Conservation (phyloP, 2,888 invertebrate genomes). For the Dryococelus australis region DNA sequence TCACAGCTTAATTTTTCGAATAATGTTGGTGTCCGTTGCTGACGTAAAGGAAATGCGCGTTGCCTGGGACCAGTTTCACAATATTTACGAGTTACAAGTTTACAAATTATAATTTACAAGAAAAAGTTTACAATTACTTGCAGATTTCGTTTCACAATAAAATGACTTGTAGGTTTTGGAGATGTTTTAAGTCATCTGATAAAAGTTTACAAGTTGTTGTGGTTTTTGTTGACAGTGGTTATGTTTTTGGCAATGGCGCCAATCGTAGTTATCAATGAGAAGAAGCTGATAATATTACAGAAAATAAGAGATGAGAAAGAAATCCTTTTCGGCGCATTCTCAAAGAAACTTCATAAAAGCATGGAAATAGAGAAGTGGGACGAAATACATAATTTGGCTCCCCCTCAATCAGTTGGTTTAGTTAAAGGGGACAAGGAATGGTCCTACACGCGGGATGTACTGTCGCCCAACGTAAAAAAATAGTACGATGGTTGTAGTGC, state of each 20-base stretch:
- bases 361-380: neutral
- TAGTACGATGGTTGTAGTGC: no score
- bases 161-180: neutral
- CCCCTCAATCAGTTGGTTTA: neutral
- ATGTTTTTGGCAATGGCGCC: neutral
- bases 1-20: no score
- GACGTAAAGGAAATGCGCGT: no score
- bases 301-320: neutral
- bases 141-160: conserved; percentile 10
- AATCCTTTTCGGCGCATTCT: neutral
- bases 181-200: neutral
- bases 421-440: conserved; percentile 4
- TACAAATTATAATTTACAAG: neutral
- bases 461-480: neutral
- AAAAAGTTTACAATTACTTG: neutral
- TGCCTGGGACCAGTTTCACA: no score
- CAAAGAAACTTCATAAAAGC: neutral
- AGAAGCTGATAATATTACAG: neutral
- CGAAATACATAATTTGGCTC: neutral
- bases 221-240: neutral
- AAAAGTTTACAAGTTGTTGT: neutral
- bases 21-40: no score
- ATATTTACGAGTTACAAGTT: neutral
- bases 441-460: neutral
- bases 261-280: neutral